Evolutionary conservation across 2,113 vertebrate genomes (phyloP), one percentile per base, ranked within the genome.

Genomic region (Calypte anna): DNA sequence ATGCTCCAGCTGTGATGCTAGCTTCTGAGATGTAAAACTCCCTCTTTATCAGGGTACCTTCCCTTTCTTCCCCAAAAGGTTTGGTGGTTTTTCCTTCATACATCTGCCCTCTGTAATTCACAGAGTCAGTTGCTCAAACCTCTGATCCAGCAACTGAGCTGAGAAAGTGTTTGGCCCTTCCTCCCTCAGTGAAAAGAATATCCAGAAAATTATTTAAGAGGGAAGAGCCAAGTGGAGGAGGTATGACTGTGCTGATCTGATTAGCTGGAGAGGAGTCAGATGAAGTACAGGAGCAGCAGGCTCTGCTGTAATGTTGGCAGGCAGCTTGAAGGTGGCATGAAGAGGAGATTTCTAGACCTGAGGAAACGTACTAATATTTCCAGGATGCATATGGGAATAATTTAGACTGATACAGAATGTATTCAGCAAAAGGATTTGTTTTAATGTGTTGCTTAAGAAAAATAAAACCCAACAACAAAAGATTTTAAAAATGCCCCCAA

Each of bases 1-100:
- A 5, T 43, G 5, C 21, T 63, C 1, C 2, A 46, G 51, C 23
- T 76, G 51, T 38, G 14, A 62, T 44, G 14, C 27, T 0, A 1
- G 25, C 9, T 25, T 92, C 44, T 0, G 0, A 83, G 28, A 20
- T 22, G 28, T 12, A 59, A 67, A 63, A 5, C 20, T 90, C 28
- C 31, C 23, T 53, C 14, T 89, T 68, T 57, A 33, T 18, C 17
- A 31, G 25, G 13, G 17, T 21, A 27, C 12, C 50, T 74, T 77
- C 22, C 27, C 5, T 53, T 64, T 20, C 23, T 2, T 68, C 17
- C 12, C 14, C 31, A 24, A 38, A 64, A 8, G 5, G 2, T 46
- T 75, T 48, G 25, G 10, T 43, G n/a, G 14, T 36, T 63, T 68
- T 82, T 58, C 25, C 28, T 33, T 75, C 0, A 0, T 72, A 25